Conservation (phyloP, 2,888 invertebrate species). For the Seira musarum region DNA sequence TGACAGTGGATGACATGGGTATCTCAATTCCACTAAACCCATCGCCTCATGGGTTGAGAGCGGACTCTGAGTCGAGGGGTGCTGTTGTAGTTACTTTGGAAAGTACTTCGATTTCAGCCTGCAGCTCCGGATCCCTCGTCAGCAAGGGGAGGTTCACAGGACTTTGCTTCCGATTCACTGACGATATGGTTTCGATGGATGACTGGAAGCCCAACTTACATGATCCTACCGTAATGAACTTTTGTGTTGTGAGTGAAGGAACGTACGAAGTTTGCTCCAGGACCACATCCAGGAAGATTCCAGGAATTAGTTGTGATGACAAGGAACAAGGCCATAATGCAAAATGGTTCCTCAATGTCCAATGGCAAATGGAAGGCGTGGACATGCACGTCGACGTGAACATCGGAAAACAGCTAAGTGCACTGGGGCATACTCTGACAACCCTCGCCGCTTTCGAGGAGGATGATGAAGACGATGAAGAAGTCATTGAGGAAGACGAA, state of each 20-base stretch:
- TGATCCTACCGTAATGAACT: constrained; percentile 86
- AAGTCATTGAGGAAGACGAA: constrained; percentile 68
- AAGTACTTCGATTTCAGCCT: constrained; percentile 96
- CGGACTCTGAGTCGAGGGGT: constrained; percentile 85
- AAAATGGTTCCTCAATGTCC: constrained; percentile 98
- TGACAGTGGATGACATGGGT: constrained; percentile 97
- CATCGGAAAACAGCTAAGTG: constrained; percentile 95
- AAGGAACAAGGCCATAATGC: constrained; percentile 76
- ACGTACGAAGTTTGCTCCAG: constrained; percentile 98
- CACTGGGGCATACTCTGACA: constrained; percentile 95
- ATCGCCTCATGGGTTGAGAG: constrained; percentile 80
- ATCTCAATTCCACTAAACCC: constrained; percentile 94
- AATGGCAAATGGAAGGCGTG: constrained; percentile 99
- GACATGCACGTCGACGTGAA: constrained; percentile 96
- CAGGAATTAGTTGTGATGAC: neutral
- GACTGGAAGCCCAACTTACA: constrained; percentile 96
- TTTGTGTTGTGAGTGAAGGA: constrained; percentile 98
- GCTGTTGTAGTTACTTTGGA: too few species aligned
- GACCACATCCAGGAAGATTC: constrained; percentile 82
- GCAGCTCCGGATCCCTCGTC: constrained; percentile 95
- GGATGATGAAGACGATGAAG: constrained; percentile 76
- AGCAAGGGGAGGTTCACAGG: constrained; percentile 93
- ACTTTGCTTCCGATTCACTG: constrained; percentile 94
- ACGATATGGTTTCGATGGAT: constrained; percentile 95
- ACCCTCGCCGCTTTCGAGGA: constrained; percentile 91